phyloP scores from a whole-genome alignment of 1,140 invertebrate species.

The Brachionus sp. region DNA sequence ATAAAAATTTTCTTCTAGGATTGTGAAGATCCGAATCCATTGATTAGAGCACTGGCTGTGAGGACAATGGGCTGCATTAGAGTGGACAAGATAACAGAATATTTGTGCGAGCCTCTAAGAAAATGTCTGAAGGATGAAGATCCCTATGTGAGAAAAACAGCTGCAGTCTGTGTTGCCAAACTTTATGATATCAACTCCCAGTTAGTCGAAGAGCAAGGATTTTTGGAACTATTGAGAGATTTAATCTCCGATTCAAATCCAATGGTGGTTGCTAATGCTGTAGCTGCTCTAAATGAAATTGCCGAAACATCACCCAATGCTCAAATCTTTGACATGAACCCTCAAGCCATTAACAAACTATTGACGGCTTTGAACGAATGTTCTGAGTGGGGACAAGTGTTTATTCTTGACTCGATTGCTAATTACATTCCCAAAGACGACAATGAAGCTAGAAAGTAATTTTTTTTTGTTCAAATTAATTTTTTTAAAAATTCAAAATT shows the following conservation, averaged over 20 bases:
- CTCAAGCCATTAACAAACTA: slow-evolving; percentile 94
- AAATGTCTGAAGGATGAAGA: slow-evolving; percentile 96
- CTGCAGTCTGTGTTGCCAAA: slow-evolving; percentile 98
- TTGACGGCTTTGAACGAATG: slow-evolving; percentile 97
- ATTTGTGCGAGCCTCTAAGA: slow-evolving; percentile 93
- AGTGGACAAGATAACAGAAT: slow-evolving; percentile 99
- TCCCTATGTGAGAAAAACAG: slow-evolving; percentile 98
- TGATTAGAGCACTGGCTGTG: slow-evolving; percentile 95
- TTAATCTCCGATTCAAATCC: slow-evolving; percentile 97
- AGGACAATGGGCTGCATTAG: slow-evolving; percentile 99
- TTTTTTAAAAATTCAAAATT: neutral
- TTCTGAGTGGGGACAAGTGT: slow-evolving; percentile 97
- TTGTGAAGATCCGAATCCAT: slow-evolving; percentile 98
- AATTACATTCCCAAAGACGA: slow-evolving; percentile 97
- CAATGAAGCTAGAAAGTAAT: slow-evolving; percentile 83
- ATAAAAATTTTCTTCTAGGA: slow-evolving; percentile 67
- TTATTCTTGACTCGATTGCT: slow-evolving; percentile 94
- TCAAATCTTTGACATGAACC: slow-evolving; percentile 91
- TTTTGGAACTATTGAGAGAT: slow-evolving; percentile 93
- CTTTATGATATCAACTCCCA: slow-evolving; percentile 96
- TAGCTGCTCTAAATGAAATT: slow-evolving; percentile 96
- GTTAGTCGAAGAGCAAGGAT: slow-evolving; percentile 96
- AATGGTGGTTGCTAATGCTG: slow-evolving; percentile 99
- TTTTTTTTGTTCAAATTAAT: neutral
- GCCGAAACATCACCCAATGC: slow-evolving; percentile 90